Conservation (phyloP, 2,888 invertebrate genomes). For the Leptura quadrifasciata region DNA sequence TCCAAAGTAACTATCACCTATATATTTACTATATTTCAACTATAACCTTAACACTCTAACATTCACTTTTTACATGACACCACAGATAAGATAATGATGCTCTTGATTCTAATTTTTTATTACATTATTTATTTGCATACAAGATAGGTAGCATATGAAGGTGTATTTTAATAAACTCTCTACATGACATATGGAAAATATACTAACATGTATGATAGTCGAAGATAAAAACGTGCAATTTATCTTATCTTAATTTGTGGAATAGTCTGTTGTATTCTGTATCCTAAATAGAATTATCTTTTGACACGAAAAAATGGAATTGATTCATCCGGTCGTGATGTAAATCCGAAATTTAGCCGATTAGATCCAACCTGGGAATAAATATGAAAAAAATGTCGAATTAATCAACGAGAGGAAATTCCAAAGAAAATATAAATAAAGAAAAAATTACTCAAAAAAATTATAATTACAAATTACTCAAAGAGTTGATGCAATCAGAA, state of each 20-base stretch:
- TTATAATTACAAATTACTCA: too few species aligned
- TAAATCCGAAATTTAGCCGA: too few species aligned
- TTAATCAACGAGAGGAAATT: too few species aligned
- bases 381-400: too few species aligned
- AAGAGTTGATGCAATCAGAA: too few species aligned
- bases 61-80: constrained; percentile 2
- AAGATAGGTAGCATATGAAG: constrained; percentile 34
- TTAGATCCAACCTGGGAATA: too few species aligned
- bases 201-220: constrained; percentile 15
- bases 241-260: constrained; percentile 36
- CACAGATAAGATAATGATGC: constrained; percentile 18
- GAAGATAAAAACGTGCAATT: constrained; percentile 20
- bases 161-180: constrained; percentile 37
- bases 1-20: too few species aligned
- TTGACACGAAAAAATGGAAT: too few species aligned
- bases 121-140: constrained; percentile 23
- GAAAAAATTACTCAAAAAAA: too few species aligned
- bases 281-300: too few species aligned
- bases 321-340: too few species aligned
- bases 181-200: constrained; percentile 36
- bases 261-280: background rate
- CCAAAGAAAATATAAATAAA: too few species aligned
- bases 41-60: background rate
- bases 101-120: constrained; percentile 16
- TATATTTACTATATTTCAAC: background rate